Percentiles rank a stretch among this genome's conserved stretches.
Conservation (phyloP, 23 tunicate species). For the Trididemnum clinides region DNA sequence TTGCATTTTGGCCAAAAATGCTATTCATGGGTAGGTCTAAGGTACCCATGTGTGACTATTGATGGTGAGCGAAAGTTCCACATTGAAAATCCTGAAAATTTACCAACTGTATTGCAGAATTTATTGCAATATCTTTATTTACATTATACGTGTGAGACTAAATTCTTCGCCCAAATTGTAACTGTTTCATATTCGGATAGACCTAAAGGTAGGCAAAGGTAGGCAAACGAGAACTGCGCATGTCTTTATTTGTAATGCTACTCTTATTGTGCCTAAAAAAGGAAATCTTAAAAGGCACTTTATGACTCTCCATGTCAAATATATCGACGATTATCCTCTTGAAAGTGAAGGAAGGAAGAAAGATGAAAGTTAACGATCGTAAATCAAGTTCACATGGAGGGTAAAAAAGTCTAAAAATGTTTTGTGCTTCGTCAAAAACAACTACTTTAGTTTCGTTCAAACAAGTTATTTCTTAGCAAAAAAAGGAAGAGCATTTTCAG, state of each 20-base stretch:
- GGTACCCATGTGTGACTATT: no score
- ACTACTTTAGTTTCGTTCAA: conserved; percentile 17
- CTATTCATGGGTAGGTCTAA: no score
- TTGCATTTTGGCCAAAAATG: no score
- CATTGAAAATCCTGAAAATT: no score
- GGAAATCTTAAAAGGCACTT: conserved; percentile 37
- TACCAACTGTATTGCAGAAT: no score
- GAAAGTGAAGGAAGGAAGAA: conserved; percentile 30
- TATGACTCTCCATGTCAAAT: conserved; percentile 38
- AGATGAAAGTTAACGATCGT: conserved; percentile 21
- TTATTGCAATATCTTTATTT: no score
- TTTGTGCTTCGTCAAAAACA: conserved; percentile 17
- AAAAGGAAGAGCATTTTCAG: no score
- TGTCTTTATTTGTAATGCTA: conserved; percentile 12
- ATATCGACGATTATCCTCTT: conserved; percentile 11
- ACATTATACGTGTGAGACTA: no score
- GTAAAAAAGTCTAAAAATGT: conserved; percentile 9
- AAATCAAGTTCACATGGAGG: not conserved
- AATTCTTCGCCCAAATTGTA: no score
- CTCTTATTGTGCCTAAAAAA: conserved; percentile 17
- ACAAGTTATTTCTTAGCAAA: conserved; percentile 5
- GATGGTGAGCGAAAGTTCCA: no score
- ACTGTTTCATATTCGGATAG: no score
- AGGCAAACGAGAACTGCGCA: conserved; percentile 21
- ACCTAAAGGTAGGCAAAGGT: no score